A percentile compares a stretch with the other conserved stretches of the same genome.
These are phyloP conservation scores for Phylloscopus whistleri DNA, from an alignment of 2,113 vertebrate species.

Conservation along the genomic window DNA sequence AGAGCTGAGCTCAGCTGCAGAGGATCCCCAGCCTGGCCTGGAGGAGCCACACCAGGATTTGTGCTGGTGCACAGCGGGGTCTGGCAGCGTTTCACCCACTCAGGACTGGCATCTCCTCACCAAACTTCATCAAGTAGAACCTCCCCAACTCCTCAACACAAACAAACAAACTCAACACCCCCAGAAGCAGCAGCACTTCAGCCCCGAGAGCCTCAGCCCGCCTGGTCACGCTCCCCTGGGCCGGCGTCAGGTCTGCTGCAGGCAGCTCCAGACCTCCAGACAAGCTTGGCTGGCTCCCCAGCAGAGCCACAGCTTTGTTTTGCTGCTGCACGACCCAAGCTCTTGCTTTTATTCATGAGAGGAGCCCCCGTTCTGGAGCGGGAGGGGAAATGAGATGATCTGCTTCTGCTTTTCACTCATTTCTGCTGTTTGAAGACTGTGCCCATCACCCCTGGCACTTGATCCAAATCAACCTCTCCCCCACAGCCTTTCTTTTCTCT, in stretches of 20 bases:
- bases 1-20: background rate
- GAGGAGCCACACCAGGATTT: accelerated
- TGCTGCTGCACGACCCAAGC: background rate
- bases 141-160: accelerated
- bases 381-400: background rate
- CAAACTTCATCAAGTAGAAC: background rate
- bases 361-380: background rate
- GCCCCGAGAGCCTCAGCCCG: background rate
- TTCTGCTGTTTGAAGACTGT: background rate
- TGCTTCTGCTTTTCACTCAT: background rate
- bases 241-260: accelerated
- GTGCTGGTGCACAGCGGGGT: accelerated
- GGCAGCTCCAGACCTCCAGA: background rate
- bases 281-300: background rate
- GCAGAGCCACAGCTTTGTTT: background rate
- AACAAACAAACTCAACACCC: accelerated
- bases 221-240: background rate
- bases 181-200: background rate
- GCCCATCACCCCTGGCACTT: background rate
- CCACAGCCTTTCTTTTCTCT: background rate
- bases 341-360: background rate
- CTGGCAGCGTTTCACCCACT: accelerated
- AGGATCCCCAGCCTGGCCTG: background rate
- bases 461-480: background rate
- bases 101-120: background rate